Conservation (phyloP, 2,113 vertebrate species). For the Caretta caretta region DNA sequence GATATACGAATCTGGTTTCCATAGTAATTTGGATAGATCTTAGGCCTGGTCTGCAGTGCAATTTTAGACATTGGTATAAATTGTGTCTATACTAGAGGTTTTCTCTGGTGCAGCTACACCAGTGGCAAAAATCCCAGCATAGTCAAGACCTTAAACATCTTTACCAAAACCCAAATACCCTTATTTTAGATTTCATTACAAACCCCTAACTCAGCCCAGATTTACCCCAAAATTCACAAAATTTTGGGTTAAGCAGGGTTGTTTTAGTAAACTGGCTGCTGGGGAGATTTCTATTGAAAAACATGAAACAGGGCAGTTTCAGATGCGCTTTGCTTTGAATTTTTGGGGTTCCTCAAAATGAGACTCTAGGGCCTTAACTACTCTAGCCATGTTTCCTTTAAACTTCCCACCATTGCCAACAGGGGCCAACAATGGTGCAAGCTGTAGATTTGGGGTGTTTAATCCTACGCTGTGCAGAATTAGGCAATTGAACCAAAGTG, state of each 20-base stretch:
- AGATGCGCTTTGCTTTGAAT: background rate
- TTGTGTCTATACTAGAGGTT: background rate
- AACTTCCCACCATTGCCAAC: background rate
- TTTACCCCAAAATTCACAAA: slow-evolving; percentile 1
- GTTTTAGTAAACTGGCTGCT: background rate
- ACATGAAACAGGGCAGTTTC: background rate
- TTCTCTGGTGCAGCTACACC: background rate
- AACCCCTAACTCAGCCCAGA: background rate
- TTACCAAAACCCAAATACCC: background rate
- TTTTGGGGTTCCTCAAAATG: background rate
- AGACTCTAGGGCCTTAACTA: background rate
- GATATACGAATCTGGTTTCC: background rate
- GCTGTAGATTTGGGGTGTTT: background rate
- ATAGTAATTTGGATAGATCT: background rate
- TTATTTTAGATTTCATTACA: background rate
- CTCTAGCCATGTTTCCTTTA: background rate
- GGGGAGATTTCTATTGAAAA: background rate
- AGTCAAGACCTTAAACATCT: background rate
- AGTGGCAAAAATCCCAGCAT: background rate
- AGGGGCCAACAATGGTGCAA: background rate
- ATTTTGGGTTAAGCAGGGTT: background rate
- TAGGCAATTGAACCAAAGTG: background rate
- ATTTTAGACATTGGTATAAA: background rate
- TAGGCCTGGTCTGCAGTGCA: background rate
- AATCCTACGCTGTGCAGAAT: background rate